Base-by-base conservation (phyloP, 2,888 invertebrate genomes). In the Ormyrus rosae region DNA sequence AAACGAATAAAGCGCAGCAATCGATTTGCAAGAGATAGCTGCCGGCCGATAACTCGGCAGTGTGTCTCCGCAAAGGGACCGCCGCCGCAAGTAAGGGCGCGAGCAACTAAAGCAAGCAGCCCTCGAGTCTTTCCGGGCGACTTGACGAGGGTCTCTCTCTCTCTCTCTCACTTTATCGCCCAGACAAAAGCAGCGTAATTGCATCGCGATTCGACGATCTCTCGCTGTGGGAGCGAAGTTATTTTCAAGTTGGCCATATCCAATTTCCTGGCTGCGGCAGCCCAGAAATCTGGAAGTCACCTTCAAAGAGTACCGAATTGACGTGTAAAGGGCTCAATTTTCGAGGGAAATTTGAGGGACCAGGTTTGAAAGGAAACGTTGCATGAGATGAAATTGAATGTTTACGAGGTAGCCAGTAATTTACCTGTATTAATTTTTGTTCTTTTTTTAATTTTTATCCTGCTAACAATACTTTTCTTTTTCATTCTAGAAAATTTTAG, bases 101-200 rank as follows among this genome's bases (percentile, higher is more conserved):
- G 19, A 10, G 50, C 5, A 19, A 19, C 1, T 13, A 9, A 10
- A 56, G 56, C n/a, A n/a, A n/a, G 34, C 7, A 11, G 34, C 5
- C 19, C 46, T 46, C 46, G 19, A n/a, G 11, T 45, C 55, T n/a
- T 34, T 10, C 10, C 46, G 48, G n/a, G 11, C 8, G 64, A 64
- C 7, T n/a, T 56, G 69, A 69, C 56, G 13, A 69, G 69, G 69
- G 69, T 69, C 13, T 67, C 51, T 45, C 67, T 9, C 51, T 51
- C 7, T 6, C 19, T n/a, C n/a, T 34, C 9, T 9, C 53, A 63
- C 63, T 72, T 63, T 72, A 63, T 63, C 34, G n/a, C 61, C 13
- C 19, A 61, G n/a, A 72, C 72, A 72, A 63, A 63, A 72, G 63
- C 51, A 53, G 9, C 34, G 51, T 72, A 72, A 72, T 72, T 72